Evolutionary conservation across 2,888 invertebrate species (phyloP).

Genomic region (Drosophila borealis): DNA sequence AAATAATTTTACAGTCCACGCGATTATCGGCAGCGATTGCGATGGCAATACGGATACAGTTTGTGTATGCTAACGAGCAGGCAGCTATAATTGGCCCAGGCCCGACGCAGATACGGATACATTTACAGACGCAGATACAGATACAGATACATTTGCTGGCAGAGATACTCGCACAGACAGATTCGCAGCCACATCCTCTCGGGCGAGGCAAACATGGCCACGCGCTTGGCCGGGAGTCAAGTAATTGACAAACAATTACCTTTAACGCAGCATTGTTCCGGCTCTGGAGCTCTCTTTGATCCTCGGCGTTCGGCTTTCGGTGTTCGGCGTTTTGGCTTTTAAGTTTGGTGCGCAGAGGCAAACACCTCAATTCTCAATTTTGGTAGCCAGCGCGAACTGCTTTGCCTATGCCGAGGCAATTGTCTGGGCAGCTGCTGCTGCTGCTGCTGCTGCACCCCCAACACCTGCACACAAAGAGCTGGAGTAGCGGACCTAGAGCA

Average conservation of each 20-base stretch:
- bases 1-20: conserved; percentile 80
- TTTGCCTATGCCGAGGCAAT: conserved; percentile 68
- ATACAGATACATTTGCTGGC: conserved; percentile 3
- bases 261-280: conserved; percentile 81
- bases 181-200: conserved; percentile 32
- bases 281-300: conserved; percentile 61
- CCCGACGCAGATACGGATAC: conserved; percentile 3
- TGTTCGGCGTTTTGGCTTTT: conserved; percentile 70
- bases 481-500: conserved; percentile 17
- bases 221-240: conserved; percentile 80
- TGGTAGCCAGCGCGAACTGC: conserved; percentile 69
- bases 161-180: not conserved
- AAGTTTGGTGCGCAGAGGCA: conserved; percentile 69
- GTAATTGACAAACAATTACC: conserved; percentile 84
- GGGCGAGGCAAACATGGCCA: conserved; percentile 44
- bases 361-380: conserved; percentile 79
- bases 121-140: not conserved
- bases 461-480: conserved; percentile 62
- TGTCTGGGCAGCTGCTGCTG: conserved; percentile 32
- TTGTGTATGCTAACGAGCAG: conserved; percentile 79
- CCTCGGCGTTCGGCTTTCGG: conserved; percentile 46
- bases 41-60: conserved; percentile 80
- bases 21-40: conserved; percentile 81
- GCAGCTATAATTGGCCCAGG: conserved; percentile 73
- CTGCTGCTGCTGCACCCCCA: conserved; percentile 60